Percentiles rank a stretch among this genome's conserved stretches.
These are phyloP conservation scores for Zaprionus vittiger DNA, from an alignment of 1,140 invertebrate species.

Conservation along the genomic window DNA sequence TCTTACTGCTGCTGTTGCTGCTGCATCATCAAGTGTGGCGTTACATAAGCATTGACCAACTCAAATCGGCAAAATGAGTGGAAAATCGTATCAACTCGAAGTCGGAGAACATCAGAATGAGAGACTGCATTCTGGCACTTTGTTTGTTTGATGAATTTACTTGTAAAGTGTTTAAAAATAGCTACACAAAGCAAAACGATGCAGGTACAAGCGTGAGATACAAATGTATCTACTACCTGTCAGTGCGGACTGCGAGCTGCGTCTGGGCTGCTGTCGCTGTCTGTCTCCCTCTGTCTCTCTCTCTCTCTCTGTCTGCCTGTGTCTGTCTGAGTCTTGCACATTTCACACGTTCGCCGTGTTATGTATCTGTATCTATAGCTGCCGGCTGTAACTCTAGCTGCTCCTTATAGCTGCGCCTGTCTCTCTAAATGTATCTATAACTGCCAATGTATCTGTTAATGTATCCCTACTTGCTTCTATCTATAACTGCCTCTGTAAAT, in stretches of 20 bases:
- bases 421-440: too few species aligned
- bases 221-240: slow-evolving; percentile 75
- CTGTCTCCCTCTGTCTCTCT: too few species aligned
- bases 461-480: neutral
- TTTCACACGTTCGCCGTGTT: slow-evolving; percentile 65
- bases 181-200: slow-evolving; percentile 27
- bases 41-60: slow-evolving; percentile 70
- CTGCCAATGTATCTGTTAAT: neutral
- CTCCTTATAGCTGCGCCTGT: too few species aligned
- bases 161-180: slow-evolving; percentile 75
- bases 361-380: slow-evolving; percentile 11
- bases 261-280: slow-evolving; percentile 16
- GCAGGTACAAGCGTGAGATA: slow-evolving; percentile 74
- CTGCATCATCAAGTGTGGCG: slow-evolving; percentile 56
- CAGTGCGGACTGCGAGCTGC: neutral
- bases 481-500: neutral
- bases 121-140: slow-evolving; percentile 49
- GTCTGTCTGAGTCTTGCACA: slow-evolving; percentile 33
- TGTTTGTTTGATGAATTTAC: slow-evolving; percentile 75
- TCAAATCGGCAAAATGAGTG: slow-evolving; percentile 63
- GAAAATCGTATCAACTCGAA: slow-evolving; percentile 43
- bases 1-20: slow-evolving; percentile 23
- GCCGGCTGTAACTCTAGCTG: neutral
- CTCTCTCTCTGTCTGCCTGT: too few species aligned
- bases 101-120: slow-evolving; percentile 12